phyloP scores from a whole-genome alignment of 2,888 invertebrate genomes.

The Hydrotaea diabolus region DNA sequence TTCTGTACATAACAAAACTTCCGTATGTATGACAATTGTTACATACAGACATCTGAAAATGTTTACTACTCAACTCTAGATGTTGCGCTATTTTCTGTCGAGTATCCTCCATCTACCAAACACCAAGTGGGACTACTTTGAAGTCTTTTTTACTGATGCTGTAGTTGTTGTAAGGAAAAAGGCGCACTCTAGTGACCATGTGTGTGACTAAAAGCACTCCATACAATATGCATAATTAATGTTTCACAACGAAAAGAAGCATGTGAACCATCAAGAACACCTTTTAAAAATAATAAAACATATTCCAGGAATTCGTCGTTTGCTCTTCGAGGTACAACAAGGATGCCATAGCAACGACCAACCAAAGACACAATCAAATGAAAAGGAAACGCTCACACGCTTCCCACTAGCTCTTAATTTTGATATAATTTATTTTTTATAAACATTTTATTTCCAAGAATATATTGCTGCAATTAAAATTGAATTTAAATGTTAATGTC shows the following conservation, averaged over 20 bases:
- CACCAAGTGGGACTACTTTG: neutral
- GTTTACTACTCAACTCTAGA: neutral
- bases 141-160: neutral
- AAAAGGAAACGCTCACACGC: constrained; percentile 10
- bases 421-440: neutral
- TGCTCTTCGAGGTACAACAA: constrained; percentile 16
- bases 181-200: neutral
- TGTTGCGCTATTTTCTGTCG: neutral
- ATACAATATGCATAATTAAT: constrained; percentile 49
- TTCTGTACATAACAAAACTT: too few species aligned
- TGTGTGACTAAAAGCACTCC: constrained; percentile 6
- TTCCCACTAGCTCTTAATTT: neutral
- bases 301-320: constrained; percentile 26
- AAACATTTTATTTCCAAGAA: neutral
- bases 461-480: neutral
- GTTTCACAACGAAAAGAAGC: constrained; percentile 13
- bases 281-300: constrained; percentile 11
- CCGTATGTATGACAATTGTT: too few species aligned
- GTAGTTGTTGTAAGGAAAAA: neutral
- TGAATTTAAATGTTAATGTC: neutral
- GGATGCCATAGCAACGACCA: constrained; percentile 25
- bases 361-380: constrained; percentile 4
- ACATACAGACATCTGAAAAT: neutral
- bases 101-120: constrained; percentile 10
- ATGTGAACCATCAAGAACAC: neutral